phyloP scores from a whole-genome alignment of 2,888 invertebrate species.

The Leptinotarsa tumamoca region DNA sequence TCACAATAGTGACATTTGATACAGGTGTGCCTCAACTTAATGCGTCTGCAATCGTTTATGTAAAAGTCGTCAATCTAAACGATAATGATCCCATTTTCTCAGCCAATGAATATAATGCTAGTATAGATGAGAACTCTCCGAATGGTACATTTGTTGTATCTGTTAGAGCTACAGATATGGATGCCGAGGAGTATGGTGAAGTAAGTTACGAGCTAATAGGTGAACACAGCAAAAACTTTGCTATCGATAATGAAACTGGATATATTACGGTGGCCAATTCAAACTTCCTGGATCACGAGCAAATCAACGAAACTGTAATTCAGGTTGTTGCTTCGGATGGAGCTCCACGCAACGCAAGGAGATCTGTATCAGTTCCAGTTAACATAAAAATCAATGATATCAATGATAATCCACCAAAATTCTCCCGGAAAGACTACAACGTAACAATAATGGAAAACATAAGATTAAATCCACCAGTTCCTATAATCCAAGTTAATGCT shows the following conservation, averaged over 20 bases:
- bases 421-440: conserved; percentile 81
- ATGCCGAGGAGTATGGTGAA: conserved; percentile 82
- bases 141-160: conserved; percentile 79
- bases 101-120: conserved; percentile 76
- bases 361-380: conserved; percentile 82
- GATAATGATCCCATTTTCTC: conserved; percentile 88
- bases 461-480: conserved; percentile 82
- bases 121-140: conserved; percentile 81
- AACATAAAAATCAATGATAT: conserved; percentile 83
- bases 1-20: conserved; percentile 86
- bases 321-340: conserved; percentile 86
- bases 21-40: conserved; percentile 88
- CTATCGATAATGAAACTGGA: conserved; percentile 78
- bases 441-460: conserved; percentile 88
- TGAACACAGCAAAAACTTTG: conserved; percentile 79
- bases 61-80: conserved; percentile 85
- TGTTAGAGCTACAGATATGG: conserved; percentile 82
- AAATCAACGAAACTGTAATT: conserved; percentile 76
- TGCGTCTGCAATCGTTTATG: conserved; percentile 80
- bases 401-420: conserved; percentile 90
- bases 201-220: conserved; percentile 84
- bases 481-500: conserved; percentile 84
- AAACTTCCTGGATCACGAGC: conserved; percentile 83
- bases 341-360: conserved; percentile 77
- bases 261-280: conserved; percentile 80